Base-by-base conservation (phyloP, 2,888 invertebrate species). In the Leucophenga maculata region DNA sequence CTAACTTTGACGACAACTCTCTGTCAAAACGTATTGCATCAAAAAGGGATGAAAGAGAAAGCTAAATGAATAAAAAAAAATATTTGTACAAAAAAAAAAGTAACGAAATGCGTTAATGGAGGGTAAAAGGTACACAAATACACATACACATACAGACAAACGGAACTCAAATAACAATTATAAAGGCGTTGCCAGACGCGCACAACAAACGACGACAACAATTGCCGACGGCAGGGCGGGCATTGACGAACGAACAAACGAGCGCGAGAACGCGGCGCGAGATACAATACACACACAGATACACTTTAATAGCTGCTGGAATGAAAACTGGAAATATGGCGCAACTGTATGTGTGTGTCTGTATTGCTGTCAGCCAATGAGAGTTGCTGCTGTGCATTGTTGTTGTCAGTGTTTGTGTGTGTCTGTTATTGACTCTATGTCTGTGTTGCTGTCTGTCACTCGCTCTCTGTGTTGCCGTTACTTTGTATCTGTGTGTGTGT, bases 171-270 rank as follows among this genome's bases (percentile, higher is more conserved):
- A 85, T 84, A 83, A 84, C 78, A 85, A 85, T 83, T 80, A 81
- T 82, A 83, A 86, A 86, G 86, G 86, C 86, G 86, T 86, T 86
- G 84, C 86, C 86, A 84, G 85, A 84, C 84, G 74, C 50, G 62
- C 67, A 75, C 77, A 32, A n/a, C 13, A n/a, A 59, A 18, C n/a
- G 59, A 32, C 9, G 16, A 59, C 55, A 13, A 54, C 67, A 52
- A 13, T 64, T 31, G 46, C 18, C 22, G 13, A 57, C 66, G 71
- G 72, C 48, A 46, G 71, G 74, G 72, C 78, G 74, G 79, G 78
- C 79, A 77, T 79, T 77, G 72, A 79, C 78, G 44, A 46, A 64
- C 50, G 32, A 31, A 20, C 9, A 22, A 32, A 52, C 68, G 22
- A 50, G 69, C 57, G 67, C 55, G 3, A 55, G 44, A 26, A 57